phyloP scores from a whole-genome alignment of 2,888 invertebrate genomes.

The Amphiduros pacificus region DNA sequence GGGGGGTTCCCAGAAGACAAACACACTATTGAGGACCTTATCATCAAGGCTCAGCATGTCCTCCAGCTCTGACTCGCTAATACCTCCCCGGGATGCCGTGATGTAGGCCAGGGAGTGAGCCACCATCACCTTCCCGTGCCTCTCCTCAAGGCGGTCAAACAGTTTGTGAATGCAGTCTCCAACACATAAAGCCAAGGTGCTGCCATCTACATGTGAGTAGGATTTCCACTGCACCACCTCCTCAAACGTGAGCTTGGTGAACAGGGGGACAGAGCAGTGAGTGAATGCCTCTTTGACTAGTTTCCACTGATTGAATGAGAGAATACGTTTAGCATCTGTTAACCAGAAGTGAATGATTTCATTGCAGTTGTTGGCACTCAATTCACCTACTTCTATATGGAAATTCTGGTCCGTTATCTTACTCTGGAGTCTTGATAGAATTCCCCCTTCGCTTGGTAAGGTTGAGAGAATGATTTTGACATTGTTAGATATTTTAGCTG shows the following conservation, averaged over 20 bases:
- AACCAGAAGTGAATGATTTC: conserved; percentile 12
- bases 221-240: conserved; percentile 25
- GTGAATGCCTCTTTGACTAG: conserved; percentile 19
- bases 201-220: conserved; percentile 11
- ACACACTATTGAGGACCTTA: conserved; percentile 20
- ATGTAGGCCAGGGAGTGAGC: conserved; percentile 23
- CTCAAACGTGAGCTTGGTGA: conserved; percentile 24
- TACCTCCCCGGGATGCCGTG: conserved; percentile 24
- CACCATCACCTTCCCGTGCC: conserved; percentile 25
- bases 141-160: conserved; percentile 25
- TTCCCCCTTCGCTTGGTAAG: conserved; percentile 5
- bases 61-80: conserved; percentile 25
- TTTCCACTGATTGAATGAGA: conserved; percentile 21
- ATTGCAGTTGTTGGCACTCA: conserved; percentile 57
- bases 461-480: conserved; percentile 28
- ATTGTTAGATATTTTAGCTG: conserved; percentile 21
- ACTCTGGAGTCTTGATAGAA: conserved; percentile 60
- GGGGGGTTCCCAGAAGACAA: conserved; percentile 23
- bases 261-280: conserved; percentile 21
- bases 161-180: conserved; percentile 19
- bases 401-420: conserved; percentile 80
- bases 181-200: conserved; percentile 14
- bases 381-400: conserved; percentile 84
- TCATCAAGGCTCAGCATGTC: conserved; percentile 27
- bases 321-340: neutral